A percentile compares a stretch with the other conserved stretches of the same genome.
Conservation (phyloP, 2,113 vertebrate species). For the Gymnorhina tibicen region DNA sequence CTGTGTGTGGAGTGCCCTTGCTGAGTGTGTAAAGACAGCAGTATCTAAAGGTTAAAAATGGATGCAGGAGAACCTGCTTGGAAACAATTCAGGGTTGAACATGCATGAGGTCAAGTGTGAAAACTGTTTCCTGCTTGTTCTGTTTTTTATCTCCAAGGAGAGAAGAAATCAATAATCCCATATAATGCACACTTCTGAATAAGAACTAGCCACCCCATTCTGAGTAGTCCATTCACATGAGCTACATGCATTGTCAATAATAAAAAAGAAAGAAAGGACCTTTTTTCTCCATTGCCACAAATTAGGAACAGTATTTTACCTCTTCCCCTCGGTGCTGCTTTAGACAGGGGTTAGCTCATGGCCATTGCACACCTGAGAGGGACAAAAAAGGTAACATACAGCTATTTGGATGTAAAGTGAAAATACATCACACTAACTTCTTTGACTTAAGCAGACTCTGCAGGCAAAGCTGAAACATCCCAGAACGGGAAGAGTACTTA, state of each 20-base stretch:
- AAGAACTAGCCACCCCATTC: constrained; percentile 18
- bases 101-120: constrained; percentile 37
- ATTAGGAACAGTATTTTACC: neutral
- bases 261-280: neutral
- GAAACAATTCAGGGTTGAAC: constrained; percentile 5
- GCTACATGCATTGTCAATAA: neutral
- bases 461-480: neutral
- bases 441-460: neutral
- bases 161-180: constrained; percentile 41
- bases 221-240: neutral
- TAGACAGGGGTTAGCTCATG: neutral
- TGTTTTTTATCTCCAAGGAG: constrained; percentile 24
- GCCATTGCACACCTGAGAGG: neutral
- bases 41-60: constrained; percentile 18
- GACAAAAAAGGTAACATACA: neutral
- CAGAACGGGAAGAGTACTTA: neutral
- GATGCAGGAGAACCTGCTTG: neutral
- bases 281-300: neutral
- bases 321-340: neutral
- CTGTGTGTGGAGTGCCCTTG: neutral
- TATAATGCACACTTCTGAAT: constrained; percentile 1
- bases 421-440: neutral
- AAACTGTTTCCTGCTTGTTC: constrained; percentile 23
- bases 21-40: neutral
- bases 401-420: neutral